Conservation (phyloP, 2,113 vertebrate species). For the Pao palembangensis region DNA sequence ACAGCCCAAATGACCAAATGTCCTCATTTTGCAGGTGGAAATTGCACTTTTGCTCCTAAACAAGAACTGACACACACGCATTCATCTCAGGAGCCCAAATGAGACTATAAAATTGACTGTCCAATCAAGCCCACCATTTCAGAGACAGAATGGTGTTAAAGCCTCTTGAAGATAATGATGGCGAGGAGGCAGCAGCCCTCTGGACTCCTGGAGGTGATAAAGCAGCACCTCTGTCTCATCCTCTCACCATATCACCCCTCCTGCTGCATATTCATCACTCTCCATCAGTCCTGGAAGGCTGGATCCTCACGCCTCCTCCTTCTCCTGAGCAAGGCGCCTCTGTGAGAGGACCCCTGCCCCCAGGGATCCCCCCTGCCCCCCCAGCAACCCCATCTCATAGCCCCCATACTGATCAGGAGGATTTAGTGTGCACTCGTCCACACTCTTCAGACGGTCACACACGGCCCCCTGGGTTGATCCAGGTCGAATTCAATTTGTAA, state of each 20-base stretch:
- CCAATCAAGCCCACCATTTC: constrained; percentile 59
- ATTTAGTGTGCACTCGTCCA: constrained; percentile 72
- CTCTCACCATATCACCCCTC: constrained; percentile 42
- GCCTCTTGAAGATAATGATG: constrained; percentile 61
- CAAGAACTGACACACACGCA: background rate
- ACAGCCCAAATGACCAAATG: no score
- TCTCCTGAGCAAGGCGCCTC: constrained; percentile 28
- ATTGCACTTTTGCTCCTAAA: background rate
- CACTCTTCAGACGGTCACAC: constrained; percentile 65
- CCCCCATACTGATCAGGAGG: constrained; percentile 63
- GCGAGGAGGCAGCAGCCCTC: constrained; percentile 50
- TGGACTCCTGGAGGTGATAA: constrained; percentile 59
- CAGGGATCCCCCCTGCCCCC: constrained; percentile 16
- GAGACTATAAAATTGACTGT: constrained; percentile 60
- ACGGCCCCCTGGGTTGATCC: constrained; percentile 73
- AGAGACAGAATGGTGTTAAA: constrained; percentile 57
- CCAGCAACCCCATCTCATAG: background rate
- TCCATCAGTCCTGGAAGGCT: constrained; percentile 39
- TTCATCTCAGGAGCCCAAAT: constrained; percentile 27
- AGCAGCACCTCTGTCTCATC: constrained; percentile 33
- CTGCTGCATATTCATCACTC: constrained; percentile 28
- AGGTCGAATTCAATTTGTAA: constrained; percentile 84
- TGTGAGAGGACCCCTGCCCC: constrained; percentile 20
- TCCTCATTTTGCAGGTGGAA: no score
- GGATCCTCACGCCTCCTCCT: constrained; percentile 45